Percentiles rank a stretch among this genome's conserved stretches.
phyloP scores from a whole-genome alignment of 2,113 vertebrate species.

The Ameiurus melas region DNA sequence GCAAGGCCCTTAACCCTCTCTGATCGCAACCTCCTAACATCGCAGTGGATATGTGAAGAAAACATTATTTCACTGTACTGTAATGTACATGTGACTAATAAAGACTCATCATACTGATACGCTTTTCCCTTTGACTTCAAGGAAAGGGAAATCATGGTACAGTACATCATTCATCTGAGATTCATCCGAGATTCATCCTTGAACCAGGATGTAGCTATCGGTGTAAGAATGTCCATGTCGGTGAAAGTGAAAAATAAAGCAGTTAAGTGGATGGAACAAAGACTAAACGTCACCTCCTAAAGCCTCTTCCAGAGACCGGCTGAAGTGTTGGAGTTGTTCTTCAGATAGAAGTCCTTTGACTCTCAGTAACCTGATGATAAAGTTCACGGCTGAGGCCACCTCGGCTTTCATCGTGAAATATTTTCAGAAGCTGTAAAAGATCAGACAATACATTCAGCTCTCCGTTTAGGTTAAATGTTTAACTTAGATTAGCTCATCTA shows the following conservation, averaged over 20 bases:
- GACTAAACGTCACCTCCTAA: conserved; percentile 57
- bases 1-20: too few species aligned
- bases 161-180: neutral
- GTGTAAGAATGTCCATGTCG: neutral
- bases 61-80: too few species aligned
- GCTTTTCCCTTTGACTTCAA: neutral
- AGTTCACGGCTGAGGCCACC: conserved; percentile 69
- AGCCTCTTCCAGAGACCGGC: conserved; percentile 69
- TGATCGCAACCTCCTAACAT: too few species aligned
- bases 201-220: neutral
- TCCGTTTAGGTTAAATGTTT: too few species aligned
- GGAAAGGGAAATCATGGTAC: neutral
- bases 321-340: conserved; percentile 69
- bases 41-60: too few species aligned
- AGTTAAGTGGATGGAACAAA: neutral
- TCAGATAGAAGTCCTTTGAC: conserved; percentile 68
- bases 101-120: neutral
- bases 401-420: conserved; percentile 68
- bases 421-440: conserved; percentile 46
- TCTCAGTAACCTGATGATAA: conserved; percentile 71
- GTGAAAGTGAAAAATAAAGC: neutral
- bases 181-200: neutral
- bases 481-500: neutral
- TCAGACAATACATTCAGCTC: neutral
- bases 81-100: too few species aligned